Conservation (phyloP, 2,888 invertebrate species). For the Biston betularia region DNA sequence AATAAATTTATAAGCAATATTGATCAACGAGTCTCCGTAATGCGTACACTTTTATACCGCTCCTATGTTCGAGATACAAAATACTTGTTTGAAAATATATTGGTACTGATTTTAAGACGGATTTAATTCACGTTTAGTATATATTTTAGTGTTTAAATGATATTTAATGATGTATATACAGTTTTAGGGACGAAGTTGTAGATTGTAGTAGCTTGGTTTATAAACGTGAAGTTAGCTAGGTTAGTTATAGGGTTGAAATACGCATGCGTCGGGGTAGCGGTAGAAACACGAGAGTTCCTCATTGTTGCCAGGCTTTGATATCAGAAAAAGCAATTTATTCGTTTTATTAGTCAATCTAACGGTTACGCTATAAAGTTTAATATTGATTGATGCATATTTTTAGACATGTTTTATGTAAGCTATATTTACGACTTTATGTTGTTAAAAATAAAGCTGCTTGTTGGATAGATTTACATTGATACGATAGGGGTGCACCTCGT, state of each 20-base stretch:
- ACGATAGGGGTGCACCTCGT: conserved; percentile 49
- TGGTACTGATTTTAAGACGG: conserved; percentile 66
- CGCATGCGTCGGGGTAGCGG: conserved; percentile 80
- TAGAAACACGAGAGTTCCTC: conserved; percentile 60
- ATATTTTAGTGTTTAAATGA: conserved; percentile 67
- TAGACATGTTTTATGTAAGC: neutral
- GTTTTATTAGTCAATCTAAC: conserved; percentile 50
- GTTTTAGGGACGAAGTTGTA: conserved; percentile 77
- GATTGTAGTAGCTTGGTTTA: conserved; percentile 74
- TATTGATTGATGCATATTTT: conserved; percentile 47
- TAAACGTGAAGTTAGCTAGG: conserved; percentile 68
- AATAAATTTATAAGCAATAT: conserved; percentile 83
- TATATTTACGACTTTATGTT: neutral
- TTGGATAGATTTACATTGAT: conserved; percentile 5
- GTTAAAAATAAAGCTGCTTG: conserved; percentile 13
- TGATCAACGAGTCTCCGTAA: conserved; percentile 71
- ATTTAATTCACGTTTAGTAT: conserved; percentile 72
- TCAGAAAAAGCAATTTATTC: conserved; percentile 54
- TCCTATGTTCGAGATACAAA: conserved; percentile 15
- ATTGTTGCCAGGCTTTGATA: conserved; percentile 76
- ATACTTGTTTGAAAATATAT: conserved; percentile 30
- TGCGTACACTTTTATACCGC: conserved; percentile 37
- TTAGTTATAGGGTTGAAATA: conserved; percentile 36
- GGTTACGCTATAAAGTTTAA: conserved; percentile 62
- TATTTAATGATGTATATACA: conserved; percentile 83